Evolutionary conservation across 2,888 invertebrate species (phyloP).

Genomic region (Frankliniella intonsa): DNA sequence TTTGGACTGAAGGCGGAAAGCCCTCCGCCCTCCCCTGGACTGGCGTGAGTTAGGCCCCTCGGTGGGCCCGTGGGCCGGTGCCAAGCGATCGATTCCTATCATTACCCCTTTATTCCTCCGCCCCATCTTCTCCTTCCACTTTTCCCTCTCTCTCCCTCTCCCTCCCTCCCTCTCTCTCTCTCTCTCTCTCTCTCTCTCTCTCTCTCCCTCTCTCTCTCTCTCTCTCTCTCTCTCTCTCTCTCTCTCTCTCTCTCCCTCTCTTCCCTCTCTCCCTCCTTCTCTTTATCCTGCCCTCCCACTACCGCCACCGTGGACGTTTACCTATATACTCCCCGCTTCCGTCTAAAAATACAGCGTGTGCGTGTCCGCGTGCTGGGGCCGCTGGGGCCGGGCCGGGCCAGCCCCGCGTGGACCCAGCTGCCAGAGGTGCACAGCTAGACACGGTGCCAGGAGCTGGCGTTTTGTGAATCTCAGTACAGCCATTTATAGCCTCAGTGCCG

Average conservation of each 20-base stretch:
- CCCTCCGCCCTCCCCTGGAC: no score
- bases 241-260: conserved; percentile 28
- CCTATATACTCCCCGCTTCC: conserved; percentile 11
- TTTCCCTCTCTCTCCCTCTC: conserved; percentile 18
- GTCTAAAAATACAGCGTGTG: conserved; percentile 12
- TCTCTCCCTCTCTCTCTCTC: conserved; percentile 25
- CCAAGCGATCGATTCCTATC: no score
- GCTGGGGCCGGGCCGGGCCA: no score
- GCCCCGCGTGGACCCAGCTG: no score
- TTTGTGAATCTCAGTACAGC: not conserved
- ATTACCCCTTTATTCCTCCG: no score
- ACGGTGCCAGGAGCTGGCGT: no score
- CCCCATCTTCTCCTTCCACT: no score
- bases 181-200: conserved; percentile 27
- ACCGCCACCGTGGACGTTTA: not conserved
- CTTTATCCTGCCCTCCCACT: conserved; percentile 36
- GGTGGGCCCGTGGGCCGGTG: no score
- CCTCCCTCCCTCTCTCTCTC: not conserved
- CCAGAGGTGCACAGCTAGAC: no score
- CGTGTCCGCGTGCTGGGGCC: not conserved
- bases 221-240: conserved; percentile 31
- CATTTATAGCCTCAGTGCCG: not conserved
- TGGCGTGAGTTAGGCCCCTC: no score
- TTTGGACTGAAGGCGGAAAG: no score
- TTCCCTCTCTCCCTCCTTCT: conserved; percentile 37